Percentiles rank a stretch among this genome's conserved stretches.
phyloP scores from a whole-genome alignment of 2,113 vertebrate species.

The Onychostoma macrolepis region DNA sequence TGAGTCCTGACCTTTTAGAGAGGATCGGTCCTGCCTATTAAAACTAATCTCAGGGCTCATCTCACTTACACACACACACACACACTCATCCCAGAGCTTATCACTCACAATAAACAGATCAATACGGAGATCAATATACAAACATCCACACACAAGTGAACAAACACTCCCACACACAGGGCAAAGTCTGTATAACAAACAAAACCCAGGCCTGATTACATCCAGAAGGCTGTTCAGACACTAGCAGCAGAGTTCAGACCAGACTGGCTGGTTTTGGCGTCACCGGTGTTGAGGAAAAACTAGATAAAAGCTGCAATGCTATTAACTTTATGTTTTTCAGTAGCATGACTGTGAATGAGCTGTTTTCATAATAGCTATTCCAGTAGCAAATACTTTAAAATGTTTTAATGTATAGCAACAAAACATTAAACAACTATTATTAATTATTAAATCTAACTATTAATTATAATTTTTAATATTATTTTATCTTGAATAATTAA shows the following conservation, averaged over 20 bases:
- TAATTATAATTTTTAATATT: not conserved
- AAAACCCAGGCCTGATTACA: not conserved
- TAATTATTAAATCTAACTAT: not conserved
- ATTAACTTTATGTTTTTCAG: not conserved
- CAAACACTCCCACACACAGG: constrained; percentile 17
- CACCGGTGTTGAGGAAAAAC: not conserved
- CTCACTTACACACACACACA: not conserved
- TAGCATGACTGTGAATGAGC: not conserved
- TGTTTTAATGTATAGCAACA: not conserved
- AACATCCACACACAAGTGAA: constrained; percentile 6
- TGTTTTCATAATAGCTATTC: not conserved
- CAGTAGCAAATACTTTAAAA: not conserved
- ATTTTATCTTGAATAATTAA: not conserved
- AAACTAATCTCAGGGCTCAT: constrained; percentile 27
- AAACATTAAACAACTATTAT: not conserved
- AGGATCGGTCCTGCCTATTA: constrained; percentile 2
- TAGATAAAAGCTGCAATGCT: not conserved
- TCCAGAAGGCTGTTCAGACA: not conserved
- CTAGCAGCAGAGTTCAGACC: not conserved
- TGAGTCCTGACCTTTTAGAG: constrained; percentile 29
- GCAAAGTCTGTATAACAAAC: not conserved
- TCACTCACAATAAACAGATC: constrained; percentile 32
- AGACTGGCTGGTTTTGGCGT: not conserved
- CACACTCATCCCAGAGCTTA: constrained; percentile 8
- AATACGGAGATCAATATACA: constrained; percentile 29